Percentiles rank a stretch among this genome's conserved stretches.
phyloP scores from a whole-genome alignment of 2,113 vertebrate genomes.

The Bubo scandiacus region DNA sequence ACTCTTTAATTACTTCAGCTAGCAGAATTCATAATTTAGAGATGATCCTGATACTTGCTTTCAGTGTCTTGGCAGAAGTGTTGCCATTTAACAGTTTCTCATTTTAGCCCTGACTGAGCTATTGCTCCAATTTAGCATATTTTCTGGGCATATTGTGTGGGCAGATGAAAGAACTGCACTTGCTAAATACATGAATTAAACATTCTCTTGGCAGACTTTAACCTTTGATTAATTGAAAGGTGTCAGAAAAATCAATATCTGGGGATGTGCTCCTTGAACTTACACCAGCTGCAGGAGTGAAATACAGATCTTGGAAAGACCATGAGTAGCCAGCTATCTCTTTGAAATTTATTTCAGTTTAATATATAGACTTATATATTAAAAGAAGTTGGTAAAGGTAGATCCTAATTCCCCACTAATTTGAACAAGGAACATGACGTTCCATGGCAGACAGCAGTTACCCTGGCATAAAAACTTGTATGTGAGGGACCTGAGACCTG shows the following conservation, averaged over 20 bases:
- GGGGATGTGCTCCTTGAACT: background rate
- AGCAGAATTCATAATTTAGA: background rate
- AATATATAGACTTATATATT: background rate
- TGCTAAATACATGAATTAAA: slow-evolving; percentile 35
- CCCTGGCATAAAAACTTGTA: background rate
- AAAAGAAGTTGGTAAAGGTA: background rate
- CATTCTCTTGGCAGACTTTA: slow-evolving; percentile 52
- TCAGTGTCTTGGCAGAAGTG: background rate
- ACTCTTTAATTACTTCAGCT: background rate
- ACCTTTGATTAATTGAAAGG: slow-evolving; percentile 37
- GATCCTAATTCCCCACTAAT: background rate
- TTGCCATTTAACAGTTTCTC: slow-evolving; percentile 25
- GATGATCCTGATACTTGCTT: background rate
- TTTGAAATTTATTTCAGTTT: background rate
- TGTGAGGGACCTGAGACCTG: background rate
- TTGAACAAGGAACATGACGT: fast-evolving
- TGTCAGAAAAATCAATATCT: slow-evolving; percentile 15
- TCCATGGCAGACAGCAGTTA: background rate
- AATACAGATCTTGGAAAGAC: background rate
- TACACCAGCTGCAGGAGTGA: background rate
- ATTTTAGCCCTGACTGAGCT: slow-evolving; percentile 25
- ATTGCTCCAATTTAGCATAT: slow-evolving; percentile 49
- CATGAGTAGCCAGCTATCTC: background rate
- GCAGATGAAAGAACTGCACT: slow-evolving; percentile 49
- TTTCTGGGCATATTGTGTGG: slow-evolving; percentile 38